Percentiles rank a stretch among this genome's conserved stretches.
Conservation (phyloP, 64 coral and sea anemone genomes). For the Porites lutea region DNA sequence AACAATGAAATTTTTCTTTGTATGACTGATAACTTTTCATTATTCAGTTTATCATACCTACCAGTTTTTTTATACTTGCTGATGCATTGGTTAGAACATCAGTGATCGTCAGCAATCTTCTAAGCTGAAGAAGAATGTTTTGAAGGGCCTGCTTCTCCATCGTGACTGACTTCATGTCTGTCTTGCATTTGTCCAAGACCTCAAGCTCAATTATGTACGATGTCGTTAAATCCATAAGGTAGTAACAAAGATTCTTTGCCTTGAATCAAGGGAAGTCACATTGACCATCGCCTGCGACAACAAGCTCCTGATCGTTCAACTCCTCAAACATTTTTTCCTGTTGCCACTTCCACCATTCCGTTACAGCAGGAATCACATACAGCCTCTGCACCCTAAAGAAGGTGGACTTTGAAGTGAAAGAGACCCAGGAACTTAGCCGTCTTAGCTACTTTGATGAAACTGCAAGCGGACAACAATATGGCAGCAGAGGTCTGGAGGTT, state of each 20-base stretch:
- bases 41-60: background rate
- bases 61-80: background rate
- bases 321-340: conserved; percentile 25
- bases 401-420: conserved; percentile 4
- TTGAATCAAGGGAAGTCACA: conserved; percentile 2
- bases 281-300: conserved; percentile 9
- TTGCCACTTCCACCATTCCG: conserved; percentile 43
- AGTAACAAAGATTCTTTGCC: conserved; percentile 24
- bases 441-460: conserved; percentile 20
- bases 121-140: background rate
- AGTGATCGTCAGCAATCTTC: background rate
- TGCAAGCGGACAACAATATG: conserved; percentile 29
- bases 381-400: conserved; percentile 27
- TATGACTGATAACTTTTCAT: too few relatives aligned
- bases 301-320: background rate
- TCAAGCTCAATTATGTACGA: conserved; percentile 35
- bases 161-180: conserved; percentile 10
- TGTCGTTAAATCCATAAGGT: background rate
- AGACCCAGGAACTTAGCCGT: conserved; percentile 24
- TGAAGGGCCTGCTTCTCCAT: conserved; percentile 22
- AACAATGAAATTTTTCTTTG: too few relatives aligned
- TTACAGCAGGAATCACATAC: conserved; percentile 29
- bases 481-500: conserved; percentile 28
- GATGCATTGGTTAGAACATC: conserved; percentile 1
- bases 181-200: conserved; percentile 30